Conservation (phyloP, 2,888 invertebrate species). For the Celastrina argiolus region DNA sequence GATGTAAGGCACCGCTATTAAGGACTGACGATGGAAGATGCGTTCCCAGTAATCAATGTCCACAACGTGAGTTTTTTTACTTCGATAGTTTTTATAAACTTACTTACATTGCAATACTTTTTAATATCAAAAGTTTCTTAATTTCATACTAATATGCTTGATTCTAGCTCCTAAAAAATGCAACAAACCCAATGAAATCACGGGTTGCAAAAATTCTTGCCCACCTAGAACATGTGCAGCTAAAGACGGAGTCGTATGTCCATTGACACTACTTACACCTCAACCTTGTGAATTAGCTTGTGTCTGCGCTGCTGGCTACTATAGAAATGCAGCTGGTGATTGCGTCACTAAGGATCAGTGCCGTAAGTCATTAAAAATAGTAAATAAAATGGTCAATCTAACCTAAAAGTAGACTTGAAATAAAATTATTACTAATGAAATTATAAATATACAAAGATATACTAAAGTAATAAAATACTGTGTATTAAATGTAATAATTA, state of each 20-base stretch:
- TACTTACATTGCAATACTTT: no score
- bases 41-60: constrained; percentile 40
- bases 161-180: constrained; percentile 22
- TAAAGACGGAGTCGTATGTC: constrained; percentile 32
- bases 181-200: constrained; percentile 27
- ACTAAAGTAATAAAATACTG: no score
- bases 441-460: no score
- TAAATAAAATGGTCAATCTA: no score
- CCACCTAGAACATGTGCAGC: constrained; percentile 39
- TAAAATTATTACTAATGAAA: no score
- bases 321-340: constrained; percentile 36
- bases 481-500: no score
- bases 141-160: not conserved
- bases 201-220: constrained; percentile 23
- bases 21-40: constrained; percentile 38
- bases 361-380: constrained; percentile 36
- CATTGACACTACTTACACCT: not conserved
- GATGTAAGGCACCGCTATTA: constrained; percentile 37
- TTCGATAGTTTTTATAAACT: no score
- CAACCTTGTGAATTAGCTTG: constrained; percentile 36
- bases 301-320: constrained; percentile 42
- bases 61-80: constrained; percentile 21
- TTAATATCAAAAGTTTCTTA: not conserved
- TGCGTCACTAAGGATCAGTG: constrained; percentile 40
- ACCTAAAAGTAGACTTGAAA: no score